A percentile compares a stretch with the other conserved stretches of the same genome.
phyloP scores from a whole-genome alignment of 1,140 invertebrate genomes.

The Leptinotarsa undecemlineata region DNA sequence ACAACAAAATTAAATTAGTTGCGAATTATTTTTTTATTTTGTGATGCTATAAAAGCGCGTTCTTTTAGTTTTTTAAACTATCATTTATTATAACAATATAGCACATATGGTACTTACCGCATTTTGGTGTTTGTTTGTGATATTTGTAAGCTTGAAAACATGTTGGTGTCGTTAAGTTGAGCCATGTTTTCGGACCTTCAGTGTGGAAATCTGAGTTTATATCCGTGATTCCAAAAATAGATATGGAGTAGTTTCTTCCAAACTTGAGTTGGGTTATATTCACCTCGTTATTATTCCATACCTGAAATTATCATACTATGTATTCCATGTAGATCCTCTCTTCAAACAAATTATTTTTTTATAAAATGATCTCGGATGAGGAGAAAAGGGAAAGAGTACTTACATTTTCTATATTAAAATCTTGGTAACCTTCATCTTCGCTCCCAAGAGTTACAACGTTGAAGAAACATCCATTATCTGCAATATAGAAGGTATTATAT shows the following conservation, averaged over 20 bases:
- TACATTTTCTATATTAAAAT: not conserved
- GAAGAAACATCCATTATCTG: slow-evolving; percentile 14
- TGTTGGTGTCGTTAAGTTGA: slow-evolving; percentile 37
- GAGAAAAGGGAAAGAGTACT: not conserved
- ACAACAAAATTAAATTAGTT: no score
- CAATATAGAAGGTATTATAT: not conserved
- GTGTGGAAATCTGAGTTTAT: not conserved
- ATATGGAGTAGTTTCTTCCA: slow-evolving; percentile 27
- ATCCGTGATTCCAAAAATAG: slow-evolving; percentile 9
- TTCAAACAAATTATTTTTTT: no score
- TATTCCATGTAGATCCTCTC: no score
- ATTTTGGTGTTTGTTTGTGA: slow-evolving; percentile 48
- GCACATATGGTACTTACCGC: slow-evolving; percentile 48
- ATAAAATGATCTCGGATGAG: not conserved
- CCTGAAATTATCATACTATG: not conserved
- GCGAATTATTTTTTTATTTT: no score
- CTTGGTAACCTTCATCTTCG: slow-evolving; percentile 17
- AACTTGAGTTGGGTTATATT: slow-evolving; percentile 24
- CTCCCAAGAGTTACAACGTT: slow-evolving; percentile 3
- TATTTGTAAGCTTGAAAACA: slow-evolving; percentile 48
- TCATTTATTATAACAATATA: not conserved
- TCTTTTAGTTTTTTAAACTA: no score
- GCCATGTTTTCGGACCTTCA: slow-evolving; percentile 27
- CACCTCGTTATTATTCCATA: slow-evolving; percentile 8
- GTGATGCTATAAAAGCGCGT: no score